A percentile compares a stretch with the other conserved stretches of the same genome.
These are phyloP conservation scores for Allygus modestus DNA, from an alignment of 2,888 invertebrate species.

Conservation along the genomic window DNA sequence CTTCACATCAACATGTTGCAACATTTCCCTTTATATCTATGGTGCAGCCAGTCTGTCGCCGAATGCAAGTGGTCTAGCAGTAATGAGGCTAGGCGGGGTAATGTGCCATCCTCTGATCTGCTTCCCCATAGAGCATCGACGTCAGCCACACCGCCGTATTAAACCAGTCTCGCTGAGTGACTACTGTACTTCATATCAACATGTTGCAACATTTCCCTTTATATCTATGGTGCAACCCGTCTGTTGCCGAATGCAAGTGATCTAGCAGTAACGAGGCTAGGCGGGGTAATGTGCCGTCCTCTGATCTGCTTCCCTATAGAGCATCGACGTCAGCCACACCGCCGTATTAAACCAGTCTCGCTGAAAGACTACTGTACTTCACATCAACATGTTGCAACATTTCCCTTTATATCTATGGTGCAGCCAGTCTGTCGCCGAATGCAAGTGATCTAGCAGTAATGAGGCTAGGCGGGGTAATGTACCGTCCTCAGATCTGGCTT, in stretches of 20 bases:
- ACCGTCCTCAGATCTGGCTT: neutral
- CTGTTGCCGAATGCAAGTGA: neutral
- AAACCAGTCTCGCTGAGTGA: too few relatives aligned
- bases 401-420: too few relatives aligned
- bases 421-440: neutral
- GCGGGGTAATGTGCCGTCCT: neutral
- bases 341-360: neutral
- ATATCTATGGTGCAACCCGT: too few relatives aligned
- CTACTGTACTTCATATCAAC: too few relatives aligned
- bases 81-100: neutral
- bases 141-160: neutral
- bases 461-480: neutral
- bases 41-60: too few relatives aligned
- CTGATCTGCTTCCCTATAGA: neutral
- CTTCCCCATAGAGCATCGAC: neutral
- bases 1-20: too few relatives aligned
- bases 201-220: too few relatives aligned
- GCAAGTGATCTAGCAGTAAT: neutral
- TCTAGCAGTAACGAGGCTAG: neutral
- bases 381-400: too few relatives aligned
- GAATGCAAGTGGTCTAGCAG: neutral
- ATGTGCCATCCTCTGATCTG: constrained; percentile 6
- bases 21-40: too few relatives aligned
- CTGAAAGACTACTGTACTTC: too few relatives aligned
- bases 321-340: neutral